Base-by-base conservation (phyloP, 1,140 invertebrate genomes). In the Bicyclus anynana region DNA sequence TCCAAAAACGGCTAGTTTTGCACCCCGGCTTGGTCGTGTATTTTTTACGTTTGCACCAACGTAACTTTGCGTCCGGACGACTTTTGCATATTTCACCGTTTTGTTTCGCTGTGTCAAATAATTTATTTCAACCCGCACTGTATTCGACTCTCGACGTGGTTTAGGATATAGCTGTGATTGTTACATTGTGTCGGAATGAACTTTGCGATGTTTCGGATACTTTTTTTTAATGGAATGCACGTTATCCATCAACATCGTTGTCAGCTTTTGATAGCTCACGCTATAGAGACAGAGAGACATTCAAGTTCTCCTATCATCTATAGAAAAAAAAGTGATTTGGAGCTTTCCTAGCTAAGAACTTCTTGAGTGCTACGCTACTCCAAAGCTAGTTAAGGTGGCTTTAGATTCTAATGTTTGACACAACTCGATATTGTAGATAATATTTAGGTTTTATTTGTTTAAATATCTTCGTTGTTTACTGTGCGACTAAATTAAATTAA, bases 31-130 rank as follows among this genome's bases (percentile, higher is more conserved):
- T 42, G 46, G 29, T 62, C 58, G 62, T 60, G 53, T 65, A 57
- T 65, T 65, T 65, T 65, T 65, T 65, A 64, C 62, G 57, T 59
- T 64, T 52, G 57, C 62, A 58, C 53, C 48, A 57, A 56, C 57
- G 58, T 65, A 57, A 65, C 62, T 64, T 57, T 65, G 58, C 62
- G 50, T 60, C 58, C 40, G 57, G 48, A 60, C 62, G 62, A 65
- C 62, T 65, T 65, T 65, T 65, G 62, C 57, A 65, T 65, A 65
- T 60, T 60, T 65, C 62, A 65, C 62, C 44, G 58, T 65, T 60
- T 65, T 65, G 50, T 65, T 65, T 53, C 58, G 57, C 57, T 44
- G 57, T 59, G 58, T 65, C 62, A 65, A 65, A 65, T 65, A 65
- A 65, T 65, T 65, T 65, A 65, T 65, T 65, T 65, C 57, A 53